Evolutionary conservation across 2,113 vertebrate genomes (phyloP), one percentile per base, ranked within the genome.

Genomic region (Callopanchax toddi): DNA sequence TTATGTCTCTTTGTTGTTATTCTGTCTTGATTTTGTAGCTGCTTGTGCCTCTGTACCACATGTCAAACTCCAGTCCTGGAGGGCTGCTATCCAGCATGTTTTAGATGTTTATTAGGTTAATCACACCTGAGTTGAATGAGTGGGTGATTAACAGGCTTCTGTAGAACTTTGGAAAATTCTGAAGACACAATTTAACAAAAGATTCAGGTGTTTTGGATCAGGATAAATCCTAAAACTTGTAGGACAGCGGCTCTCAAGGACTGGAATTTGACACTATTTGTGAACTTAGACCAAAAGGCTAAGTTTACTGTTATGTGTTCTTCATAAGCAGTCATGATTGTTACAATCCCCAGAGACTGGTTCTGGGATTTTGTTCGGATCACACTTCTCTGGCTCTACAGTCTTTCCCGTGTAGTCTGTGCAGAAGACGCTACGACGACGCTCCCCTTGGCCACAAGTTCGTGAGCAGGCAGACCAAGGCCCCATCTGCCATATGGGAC

Each of bases 381-480:
- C 87, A 48, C 93, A 95, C 26, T 91, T 94, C 67, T 93, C 93
- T 0, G 79, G 76, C 49, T 91, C 79, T 0, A 91, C 88, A 42
- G 89, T 71, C 58, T 92, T 83, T 1, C 92, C 94, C 0, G 87
- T 46, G 65, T 94, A 94, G 82, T 95, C 94, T 42, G 92, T 89
- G 71, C 91, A 97, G 16, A 94, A 78, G 51, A 91, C 72, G 3
- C 84, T 91, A 65, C 93, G 94, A 0, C 74, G 91, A 68, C 93
- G 89, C 62, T 90, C 60, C 0, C 95, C 93, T 17, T 85, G 79
- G 13, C 93, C 94, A 13, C 93, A 92, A 34, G 91, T 94, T 71
- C 88, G 90, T 60, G 95, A 96, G 82, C 95, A 97, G 1, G 91
- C 84, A 3, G 94, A 95, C 93, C 93, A 96, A 1, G 86, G 87